Conservation (phyloP, 2,113 vertebrate genomes). For the Gymnorhina tibicen region DNA sequence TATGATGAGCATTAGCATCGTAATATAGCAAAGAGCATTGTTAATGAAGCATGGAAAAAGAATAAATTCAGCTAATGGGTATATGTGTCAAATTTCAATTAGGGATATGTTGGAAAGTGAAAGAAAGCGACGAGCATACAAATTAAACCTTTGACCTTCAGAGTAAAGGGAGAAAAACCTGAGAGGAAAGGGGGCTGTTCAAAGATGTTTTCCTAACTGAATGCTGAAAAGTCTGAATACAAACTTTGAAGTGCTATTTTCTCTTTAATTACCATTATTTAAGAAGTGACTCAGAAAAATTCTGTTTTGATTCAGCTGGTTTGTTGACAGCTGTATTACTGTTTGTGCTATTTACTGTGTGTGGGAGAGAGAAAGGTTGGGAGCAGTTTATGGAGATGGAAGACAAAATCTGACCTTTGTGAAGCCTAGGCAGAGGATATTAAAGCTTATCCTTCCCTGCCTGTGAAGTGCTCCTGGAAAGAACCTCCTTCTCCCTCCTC, state of each 20-base stretch:
- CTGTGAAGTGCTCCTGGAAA: not conserved
- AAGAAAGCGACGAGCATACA: constrained; percentile 68
- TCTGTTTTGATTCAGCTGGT: not conserved
- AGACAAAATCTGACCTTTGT: not conserved
- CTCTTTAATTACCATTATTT: not conserved
- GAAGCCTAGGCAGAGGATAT: not conserved
- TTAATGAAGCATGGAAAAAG: constrained; percentile 79
- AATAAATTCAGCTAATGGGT: constrained; percentile 81
- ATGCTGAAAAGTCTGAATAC: not conserved
- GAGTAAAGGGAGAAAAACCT: constrained; percentile 43
- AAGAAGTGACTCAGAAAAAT: not conserved
- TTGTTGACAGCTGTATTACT: not conserved
- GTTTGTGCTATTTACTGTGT: not conserved
- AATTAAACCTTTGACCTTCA: constrained; percentile 81
- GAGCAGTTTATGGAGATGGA: not conserved
- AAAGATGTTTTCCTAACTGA: constrained; percentile 2
- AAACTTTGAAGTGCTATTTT: not conserved
- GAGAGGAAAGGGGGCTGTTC: constrained; percentile 40
- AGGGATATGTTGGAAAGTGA: constrained; percentile 64
- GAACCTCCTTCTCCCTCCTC: not conserved
- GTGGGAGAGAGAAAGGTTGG: not conserved
- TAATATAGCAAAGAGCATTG: constrained; percentile 76
- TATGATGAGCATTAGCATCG: constrained; percentile 71
- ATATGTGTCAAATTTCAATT: constrained; percentile 82
- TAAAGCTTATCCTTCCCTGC: not conserved